phyloP scores from a whole-genome alignment of 1,140 invertebrate species.

The Micrasema longulum region DNA sequence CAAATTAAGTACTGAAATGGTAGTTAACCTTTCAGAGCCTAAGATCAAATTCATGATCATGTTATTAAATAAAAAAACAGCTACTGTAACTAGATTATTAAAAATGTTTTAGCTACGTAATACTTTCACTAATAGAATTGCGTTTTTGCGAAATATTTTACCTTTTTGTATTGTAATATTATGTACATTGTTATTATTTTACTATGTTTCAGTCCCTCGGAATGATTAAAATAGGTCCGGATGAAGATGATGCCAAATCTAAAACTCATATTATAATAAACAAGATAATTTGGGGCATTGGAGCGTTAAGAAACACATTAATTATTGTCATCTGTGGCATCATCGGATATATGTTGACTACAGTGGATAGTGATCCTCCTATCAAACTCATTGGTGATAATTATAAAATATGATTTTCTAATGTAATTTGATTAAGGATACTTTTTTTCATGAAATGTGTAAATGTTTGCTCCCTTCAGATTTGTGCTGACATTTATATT shows the following conservation, averaged over 20 bases:
- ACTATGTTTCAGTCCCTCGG: slow-evolving; percentile 68
- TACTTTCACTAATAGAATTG: not conserved
- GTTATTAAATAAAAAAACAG: too few relatives aligned
- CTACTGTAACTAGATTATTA: too few relatives aligned
- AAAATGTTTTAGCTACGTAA: too few relatives aligned
- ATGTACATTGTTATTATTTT: not conserved
- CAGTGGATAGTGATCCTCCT: slow-evolving; percentile 62
- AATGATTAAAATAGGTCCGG: slow-evolving; percentile 70
- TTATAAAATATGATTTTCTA: too few relatives aligned
- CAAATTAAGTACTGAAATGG: too few relatives aligned
- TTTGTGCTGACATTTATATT: too few relatives aligned
- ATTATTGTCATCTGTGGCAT: slow-evolving; percentile 75
- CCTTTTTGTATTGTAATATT: not conserved
- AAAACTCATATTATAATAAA: slow-evolving; percentile 64
- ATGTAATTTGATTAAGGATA: too few relatives aligned
- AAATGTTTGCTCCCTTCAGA: too few relatives aligned
- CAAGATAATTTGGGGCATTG: slow-evolving; percentile 73
- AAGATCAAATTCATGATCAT: too few relatives aligned
- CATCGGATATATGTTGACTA: slow-evolving; percentile 68
- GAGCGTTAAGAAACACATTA: slow-evolving; percentile 80
- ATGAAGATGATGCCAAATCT: slow-evolving; percentile 63
- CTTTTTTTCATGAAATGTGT: too few relatives aligned
- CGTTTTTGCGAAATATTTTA: not conserved
- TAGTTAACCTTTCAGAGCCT: too few relatives aligned
- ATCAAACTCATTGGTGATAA: slow-evolving; percentile 73